These are phyloP conservation scores for Rafetus swinhoei DNA, from an alignment of 2,113 vertebrate genomes.

Conservation along the genomic window DNA sequence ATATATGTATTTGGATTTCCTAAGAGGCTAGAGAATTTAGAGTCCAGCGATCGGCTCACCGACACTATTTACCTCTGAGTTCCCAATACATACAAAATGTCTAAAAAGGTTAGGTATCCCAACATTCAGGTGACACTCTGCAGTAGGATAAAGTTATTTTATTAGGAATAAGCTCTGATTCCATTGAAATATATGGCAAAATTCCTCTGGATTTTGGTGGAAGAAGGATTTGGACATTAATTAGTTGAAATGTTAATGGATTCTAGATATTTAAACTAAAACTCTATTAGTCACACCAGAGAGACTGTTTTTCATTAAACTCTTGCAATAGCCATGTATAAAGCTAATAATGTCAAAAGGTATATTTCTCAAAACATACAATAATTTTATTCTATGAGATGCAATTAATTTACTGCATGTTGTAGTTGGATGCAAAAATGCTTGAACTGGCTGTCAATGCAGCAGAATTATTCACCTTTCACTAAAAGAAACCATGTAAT, in stretches of 20 bases:
- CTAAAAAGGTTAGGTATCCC: neutral
- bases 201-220: neutral
- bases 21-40: neutral
- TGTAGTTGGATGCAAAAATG: constrained; percentile 8
- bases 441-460: neutral
- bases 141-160: neutral
- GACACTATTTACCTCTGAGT: neutral
- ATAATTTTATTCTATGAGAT: neutral
- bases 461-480: neutral
- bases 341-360: neutral
- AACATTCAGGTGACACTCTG: neutral
- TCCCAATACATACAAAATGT: neutral
- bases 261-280: neutral
- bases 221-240: neutral
- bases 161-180: neutral
- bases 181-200: neutral
- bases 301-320: neutral
- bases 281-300: neutral
- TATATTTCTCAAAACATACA: neutral
- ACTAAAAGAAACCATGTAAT: neutral
- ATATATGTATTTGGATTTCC: neutral
- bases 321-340: neutral
- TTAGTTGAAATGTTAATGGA: neutral
- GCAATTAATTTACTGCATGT: constrained; percentile 3
- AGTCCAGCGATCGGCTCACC: neutral